A percentile compares a stretch with the other conserved stretches of the same genome.
Evolutionary conservation across 2,797 vertebrate species (phyloP).

Genomic region (Mustela erminea): DNA sequence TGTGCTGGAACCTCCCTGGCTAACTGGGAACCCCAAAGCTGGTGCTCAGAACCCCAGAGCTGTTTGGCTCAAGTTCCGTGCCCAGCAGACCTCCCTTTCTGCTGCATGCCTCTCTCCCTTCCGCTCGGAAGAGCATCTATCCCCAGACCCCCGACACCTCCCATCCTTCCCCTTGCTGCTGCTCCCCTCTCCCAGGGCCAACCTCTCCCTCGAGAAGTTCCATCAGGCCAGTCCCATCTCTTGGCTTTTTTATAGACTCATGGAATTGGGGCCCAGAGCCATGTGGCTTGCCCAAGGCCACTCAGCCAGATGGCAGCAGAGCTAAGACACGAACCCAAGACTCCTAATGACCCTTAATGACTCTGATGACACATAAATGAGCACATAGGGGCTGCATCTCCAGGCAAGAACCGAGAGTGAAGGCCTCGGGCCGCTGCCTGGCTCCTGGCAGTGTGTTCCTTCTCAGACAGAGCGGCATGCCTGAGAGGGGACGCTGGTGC

Average conservation of each 20-base stretch:
- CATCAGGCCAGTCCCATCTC: background rate
- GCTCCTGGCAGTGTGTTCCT: background rate
- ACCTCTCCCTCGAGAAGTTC: background rate
- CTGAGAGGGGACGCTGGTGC: background rate
- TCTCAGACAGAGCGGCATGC: background rate
- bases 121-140: background rate
- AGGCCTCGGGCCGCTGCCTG: background rate
- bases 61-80: background rate
- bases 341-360: conserved; percentile 70
- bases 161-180: background rate
- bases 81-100: background rate
- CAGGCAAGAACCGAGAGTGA: background rate
- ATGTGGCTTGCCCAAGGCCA: background rate
- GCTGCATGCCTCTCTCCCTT: background rate
- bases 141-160: background rate
- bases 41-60: background rate
- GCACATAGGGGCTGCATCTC: background rate
- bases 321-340: conserved; percentile 54
- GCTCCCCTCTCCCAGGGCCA: background rate
- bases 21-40: conserved; percentile 15
- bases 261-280: background rate
- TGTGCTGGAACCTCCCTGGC: background rate
- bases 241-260: fast-evolving
- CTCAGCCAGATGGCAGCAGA: conserved; percentile 57
- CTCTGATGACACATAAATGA: conserved; percentile 51